Evolutionary conservation across 2,888 invertebrate genomes (phyloP).

Genomic region (Odontocolon sp.): DNA sequence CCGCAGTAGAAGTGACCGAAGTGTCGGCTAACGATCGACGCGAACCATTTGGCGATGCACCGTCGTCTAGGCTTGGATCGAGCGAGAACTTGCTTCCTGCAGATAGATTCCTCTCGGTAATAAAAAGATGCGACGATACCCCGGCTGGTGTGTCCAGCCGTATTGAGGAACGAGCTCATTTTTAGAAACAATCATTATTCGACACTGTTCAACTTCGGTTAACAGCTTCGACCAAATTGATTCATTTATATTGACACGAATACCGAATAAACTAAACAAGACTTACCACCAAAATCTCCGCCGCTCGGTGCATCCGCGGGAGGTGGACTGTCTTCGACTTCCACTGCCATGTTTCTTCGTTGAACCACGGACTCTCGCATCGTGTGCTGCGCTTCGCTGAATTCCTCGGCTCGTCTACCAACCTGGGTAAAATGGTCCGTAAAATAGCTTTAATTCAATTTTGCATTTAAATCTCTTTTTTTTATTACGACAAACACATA

Average conservation of each 20-base stretch:
- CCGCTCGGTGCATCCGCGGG: slow-evolving; percentile 75
- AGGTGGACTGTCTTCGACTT: slow-evolving; percentile 72
- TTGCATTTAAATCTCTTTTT: no score
- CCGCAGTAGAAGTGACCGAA: slow-evolving; percentile 92
- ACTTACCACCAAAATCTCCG: slow-evolving; percentile 77
- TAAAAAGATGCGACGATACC: slow-evolving; percentile 61
- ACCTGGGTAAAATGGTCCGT: slow-evolving; percentile 83
- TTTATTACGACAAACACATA: no score
- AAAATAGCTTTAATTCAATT: no score
- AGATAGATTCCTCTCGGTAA: slow-evolving; percentile 68
- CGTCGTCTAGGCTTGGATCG: slow-evolving; percentile 86
- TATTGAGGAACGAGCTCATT: slow-evolving; percentile 56
- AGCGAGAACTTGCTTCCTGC: slow-evolving; percentile 85
- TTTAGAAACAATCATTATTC: slow-evolving; percentile 55
- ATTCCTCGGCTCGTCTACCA: slow-evolving; percentile 89
- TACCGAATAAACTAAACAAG: slow-evolving; percentile 19
- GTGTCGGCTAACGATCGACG: slow-evolving; percentile 91
- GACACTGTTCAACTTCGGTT: slow-evolving; percentile 47
- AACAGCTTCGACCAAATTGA: slow-evolving; percentile 21
- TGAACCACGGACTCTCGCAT: slow-evolving; percentile 87
- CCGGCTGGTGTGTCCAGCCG: slow-evolving; percentile 60
- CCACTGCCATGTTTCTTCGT: slow-evolving; percentile 74
- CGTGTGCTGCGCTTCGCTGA: slow-evolving; percentile 90
- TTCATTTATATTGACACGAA: slow-evolving; percentile 31
- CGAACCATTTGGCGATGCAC: slow-evolving; percentile 87